Conservation (phyloP, 2,113 vertebrate species). For the Gavia stellata region DNA sequence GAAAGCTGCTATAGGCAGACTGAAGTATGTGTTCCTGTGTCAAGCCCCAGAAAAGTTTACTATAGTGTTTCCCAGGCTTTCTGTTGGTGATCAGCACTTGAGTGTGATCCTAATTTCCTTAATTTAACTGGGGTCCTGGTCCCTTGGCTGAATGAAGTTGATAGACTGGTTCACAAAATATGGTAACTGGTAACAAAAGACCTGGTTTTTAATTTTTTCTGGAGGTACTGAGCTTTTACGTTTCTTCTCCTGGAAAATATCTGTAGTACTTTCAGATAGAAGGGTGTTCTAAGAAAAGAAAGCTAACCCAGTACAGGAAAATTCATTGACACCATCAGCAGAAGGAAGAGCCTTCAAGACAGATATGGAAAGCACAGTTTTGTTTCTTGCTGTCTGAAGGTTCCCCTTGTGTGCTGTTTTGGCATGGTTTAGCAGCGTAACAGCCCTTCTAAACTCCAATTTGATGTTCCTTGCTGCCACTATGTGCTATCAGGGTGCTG, state of each 20-base stretch:
- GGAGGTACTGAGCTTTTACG: background rate
- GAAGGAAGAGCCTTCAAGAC: background rate
- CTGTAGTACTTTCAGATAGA: background rate
- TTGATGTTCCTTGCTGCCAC: background rate
- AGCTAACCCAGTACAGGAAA: background rate
- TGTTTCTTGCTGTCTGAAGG: background rate
- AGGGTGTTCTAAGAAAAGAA: background rate
- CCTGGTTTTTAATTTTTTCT: background rate
- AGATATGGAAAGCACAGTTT: background rate
- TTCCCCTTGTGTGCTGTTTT: background rate
- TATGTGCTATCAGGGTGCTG: accelerated
- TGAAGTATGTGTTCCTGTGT: background rate
- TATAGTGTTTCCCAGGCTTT: background rate
- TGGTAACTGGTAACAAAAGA: background rate
- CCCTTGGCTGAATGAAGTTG: background rate
- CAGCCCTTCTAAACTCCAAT: background rate
- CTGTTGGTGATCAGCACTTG: background rate
- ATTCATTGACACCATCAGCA: background rate
- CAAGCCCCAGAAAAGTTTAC: background rate
- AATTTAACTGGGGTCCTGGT: background rate
- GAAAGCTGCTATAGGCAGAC: background rate
- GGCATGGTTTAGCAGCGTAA: background rate
- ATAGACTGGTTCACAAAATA: background rate
- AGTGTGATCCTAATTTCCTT: background rate
- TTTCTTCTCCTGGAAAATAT: background rate